phyloP scores from a whole-genome alignment of 2,113 vertebrate species.

The Salvelinus alpinus region DNA sequence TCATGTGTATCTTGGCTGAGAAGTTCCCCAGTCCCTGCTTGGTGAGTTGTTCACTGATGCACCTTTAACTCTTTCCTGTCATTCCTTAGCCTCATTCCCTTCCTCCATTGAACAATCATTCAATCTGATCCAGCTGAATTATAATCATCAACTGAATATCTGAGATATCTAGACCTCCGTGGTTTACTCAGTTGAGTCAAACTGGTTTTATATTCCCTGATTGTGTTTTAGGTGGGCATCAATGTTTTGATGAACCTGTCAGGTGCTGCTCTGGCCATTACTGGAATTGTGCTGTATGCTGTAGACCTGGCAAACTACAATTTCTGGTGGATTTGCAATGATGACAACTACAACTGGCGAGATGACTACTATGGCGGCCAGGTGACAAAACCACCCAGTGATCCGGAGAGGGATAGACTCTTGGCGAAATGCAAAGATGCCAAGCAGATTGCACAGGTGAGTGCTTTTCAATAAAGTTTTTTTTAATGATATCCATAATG shows the following conservation, averaged over 20 bases:
- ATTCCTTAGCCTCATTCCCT: background rate
- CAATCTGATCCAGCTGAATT: background rate
- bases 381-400: fast-evolving
- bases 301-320: fast-evolving
- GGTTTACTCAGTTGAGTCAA: background rate
- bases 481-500: background rate
- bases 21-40: constrained; percentile 63
- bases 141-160: background rate
- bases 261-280: constrained; percentile 48
- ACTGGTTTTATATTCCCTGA: background rate
- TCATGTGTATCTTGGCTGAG: constrained; percentile 57
- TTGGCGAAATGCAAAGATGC: constrained; percentile 20
- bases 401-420: background rate
- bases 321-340: fast-evolving
- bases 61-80: background rate
- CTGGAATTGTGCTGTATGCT: constrained; percentile 55
- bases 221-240: constrained; percentile 49
- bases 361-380: fast-evolving
- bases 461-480: background rate
- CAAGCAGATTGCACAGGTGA: fast-evolving
- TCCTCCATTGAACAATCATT: background rate
- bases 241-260: constrained; percentile 48
- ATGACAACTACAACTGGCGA: fast-evolving
- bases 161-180: background rate
- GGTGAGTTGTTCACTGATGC: constrained; percentile 58